Percentiles rank a stretch among this genome's conserved stretches.
Evolutionary conservation across 2,113 vertebrate species (phyloP).

Genomic region (human (Homo sapiens)): GRCh38 chr9:29240501-29241000

Average conservation of each 20-base stretch:
- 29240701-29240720: not conserved
- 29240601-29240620: not conserved
- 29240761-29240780: not conserved
- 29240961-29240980: conserved; percentile 33
- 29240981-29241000: conserved; percentile 36
- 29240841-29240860: not conserved
- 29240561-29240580: not conserved
- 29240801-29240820: not conserved
- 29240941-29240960: not conserved
- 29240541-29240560: not conserved
- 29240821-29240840: not conserved
- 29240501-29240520: not conserved
- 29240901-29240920: not conserved
- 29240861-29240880: not conserved
- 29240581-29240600: not conserved
- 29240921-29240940: not conserved
- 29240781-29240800: not conserved
- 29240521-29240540: not conserved
- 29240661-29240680: not conserved
- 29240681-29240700: too few relatives aligned
- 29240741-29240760: not conserved
- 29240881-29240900: not conserved
- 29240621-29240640: not conserved
- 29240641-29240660: not conserved
- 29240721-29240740: not conserved